A percentile compares a stretch with the other conserved stretches of the same genome.
These are phyloP conservation scores for Bradypodion pumilum DNA, from an alignment of 2,797 vertebrate genomes.

Conservation along the genomic window DNA sequence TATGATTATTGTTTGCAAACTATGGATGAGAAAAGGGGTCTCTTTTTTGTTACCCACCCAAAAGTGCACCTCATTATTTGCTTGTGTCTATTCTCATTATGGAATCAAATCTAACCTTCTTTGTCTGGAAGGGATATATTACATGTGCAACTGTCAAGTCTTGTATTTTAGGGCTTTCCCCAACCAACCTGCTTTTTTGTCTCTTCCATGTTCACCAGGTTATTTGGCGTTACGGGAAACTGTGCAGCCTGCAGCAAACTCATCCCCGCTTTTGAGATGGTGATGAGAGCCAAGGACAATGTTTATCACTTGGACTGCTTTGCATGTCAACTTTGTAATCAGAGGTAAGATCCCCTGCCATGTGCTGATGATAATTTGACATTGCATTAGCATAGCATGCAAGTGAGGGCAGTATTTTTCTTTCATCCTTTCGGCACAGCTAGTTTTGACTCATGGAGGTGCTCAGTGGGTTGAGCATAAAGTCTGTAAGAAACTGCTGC, in stretches of 20 bases:
- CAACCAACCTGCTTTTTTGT: constrained; percentile 7
- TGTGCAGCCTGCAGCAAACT: constrained; percentile 98
- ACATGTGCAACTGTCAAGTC: not conserved
- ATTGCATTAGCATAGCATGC: not conserved
- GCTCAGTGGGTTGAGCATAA: not conserved
- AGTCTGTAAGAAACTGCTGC: not conserved
- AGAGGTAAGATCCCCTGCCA: constrained; percentile 83
- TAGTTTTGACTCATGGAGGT: not conserved
- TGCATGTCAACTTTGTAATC: constrained; percentile 98
- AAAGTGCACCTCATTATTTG: constrained; percentile 10
- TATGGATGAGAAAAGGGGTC: not conserved
- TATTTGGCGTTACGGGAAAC: constrained; percentile 97
- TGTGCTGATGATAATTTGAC: not conserved
- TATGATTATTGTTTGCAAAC: not conserved
- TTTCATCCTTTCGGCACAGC: not conserved
- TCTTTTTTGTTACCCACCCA: not conserved
- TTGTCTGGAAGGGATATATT: not conserved
- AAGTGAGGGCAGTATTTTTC: not conserved
- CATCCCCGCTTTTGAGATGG: constrained; percentile 99
- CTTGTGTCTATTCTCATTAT: constrained; percentile 15
- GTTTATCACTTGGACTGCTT: constrained; percentile 99
- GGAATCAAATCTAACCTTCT: not conserved
- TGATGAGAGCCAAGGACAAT: constrained; percentile 98
- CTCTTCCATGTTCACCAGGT: constrained; percentile 75
- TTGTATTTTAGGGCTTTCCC: not conserved